phyloP scores from a whole-genome alignment of 2,888 invertebrate species.

The Ecdyonurus torrentis region DNA sequence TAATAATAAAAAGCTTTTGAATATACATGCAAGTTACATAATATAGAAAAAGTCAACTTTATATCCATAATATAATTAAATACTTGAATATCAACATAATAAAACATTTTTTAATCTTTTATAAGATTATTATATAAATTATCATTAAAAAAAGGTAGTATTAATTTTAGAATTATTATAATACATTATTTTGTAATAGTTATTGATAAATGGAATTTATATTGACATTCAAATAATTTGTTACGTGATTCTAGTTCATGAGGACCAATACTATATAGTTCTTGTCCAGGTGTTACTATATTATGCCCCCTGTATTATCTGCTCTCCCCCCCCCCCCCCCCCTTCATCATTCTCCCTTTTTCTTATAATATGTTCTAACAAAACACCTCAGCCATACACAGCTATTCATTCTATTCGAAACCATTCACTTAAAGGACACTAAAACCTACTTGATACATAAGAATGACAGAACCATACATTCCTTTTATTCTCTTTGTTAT shows the following conservation, averaged over 20 bases:
- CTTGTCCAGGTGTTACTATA: background rate
- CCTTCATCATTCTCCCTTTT: background rate
- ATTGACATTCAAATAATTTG: too few relatives aligned
- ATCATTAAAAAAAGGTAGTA: too few relatives aligned
- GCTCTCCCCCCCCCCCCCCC: background rate
- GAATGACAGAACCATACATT: conserved; percentile 1
- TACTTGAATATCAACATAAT: too few relatives aligned
- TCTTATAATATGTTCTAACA: background rate
- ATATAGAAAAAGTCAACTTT: background rate
- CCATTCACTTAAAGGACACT: conserved; percentile 3
- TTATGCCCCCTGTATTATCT: conserved; percentile 1
- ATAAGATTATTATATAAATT: too few relatives aligned
- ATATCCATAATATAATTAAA: too few relatives aligned
- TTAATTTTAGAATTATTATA: too few relatives aligned
- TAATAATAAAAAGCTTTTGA: too few relatives aligned
- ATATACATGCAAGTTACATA: too few relatives aligned
- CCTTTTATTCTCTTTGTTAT: conserved; percentile 1
- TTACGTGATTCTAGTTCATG: background rate
- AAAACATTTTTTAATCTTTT: too few relatives aligned
- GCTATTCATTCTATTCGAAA: background rate
- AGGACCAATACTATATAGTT: background rate
- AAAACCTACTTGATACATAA: conserved; percentile 3
- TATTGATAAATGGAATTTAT: too few relatives aligned
- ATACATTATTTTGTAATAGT: too few relatives aligned
- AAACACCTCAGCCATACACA: background rate